Evolutionary conservation across 1,140 invertebrate species (phyloP).

Genomic region (Mamestra configurata): DNA sequence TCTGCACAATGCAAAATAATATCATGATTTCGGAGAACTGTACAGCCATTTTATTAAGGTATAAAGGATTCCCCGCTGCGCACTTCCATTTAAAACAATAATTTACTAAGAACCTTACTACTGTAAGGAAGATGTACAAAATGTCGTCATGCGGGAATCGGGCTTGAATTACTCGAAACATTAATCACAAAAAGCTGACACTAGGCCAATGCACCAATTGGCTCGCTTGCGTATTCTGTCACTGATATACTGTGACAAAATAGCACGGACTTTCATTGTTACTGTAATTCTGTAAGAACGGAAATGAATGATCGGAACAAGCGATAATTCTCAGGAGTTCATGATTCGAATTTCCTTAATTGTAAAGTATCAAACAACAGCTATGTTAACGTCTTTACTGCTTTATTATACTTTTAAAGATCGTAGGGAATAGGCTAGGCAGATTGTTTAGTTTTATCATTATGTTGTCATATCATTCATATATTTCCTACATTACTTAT

Average conservation of each 20-base stretch:
- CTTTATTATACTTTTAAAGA: too few relatives aligned
- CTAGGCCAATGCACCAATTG: slow-evolving; percentile 9
- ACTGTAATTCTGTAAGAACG: not conserved
- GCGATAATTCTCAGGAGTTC: not conserved
- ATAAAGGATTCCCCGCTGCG: not conserved
- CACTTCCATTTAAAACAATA: not conserved
- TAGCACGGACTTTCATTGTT: not conserved
- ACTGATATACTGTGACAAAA: slow-evolving; percentile 1
- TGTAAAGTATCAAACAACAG: not conserved
- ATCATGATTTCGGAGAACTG: not conserved
- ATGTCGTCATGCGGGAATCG: not conserved
- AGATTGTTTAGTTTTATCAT: too few relatives aligned
- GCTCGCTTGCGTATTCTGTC: not conserved
- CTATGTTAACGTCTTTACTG: too few relatives aligned
- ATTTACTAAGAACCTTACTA: too few relatives aligned
- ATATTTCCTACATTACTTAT: too few relatives aligned
- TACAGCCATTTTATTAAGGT: not conserved
- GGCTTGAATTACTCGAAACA: not conserved
- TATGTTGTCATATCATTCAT: too few relatives aligned
- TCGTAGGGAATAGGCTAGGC: too few relatives aligned
- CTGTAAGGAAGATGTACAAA: not conserved
- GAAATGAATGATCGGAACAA: not conserved
- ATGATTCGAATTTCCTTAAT: not conserved
- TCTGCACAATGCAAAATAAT: not conserved
- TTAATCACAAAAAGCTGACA: slow-evolving; percentile 19